A percentile compares a stretch with the other conserved stretches of the same genome.
Conservation (phyloP, 2,888 invertebrate species). For the Ashinkailepas kermadecensis region DNA sequence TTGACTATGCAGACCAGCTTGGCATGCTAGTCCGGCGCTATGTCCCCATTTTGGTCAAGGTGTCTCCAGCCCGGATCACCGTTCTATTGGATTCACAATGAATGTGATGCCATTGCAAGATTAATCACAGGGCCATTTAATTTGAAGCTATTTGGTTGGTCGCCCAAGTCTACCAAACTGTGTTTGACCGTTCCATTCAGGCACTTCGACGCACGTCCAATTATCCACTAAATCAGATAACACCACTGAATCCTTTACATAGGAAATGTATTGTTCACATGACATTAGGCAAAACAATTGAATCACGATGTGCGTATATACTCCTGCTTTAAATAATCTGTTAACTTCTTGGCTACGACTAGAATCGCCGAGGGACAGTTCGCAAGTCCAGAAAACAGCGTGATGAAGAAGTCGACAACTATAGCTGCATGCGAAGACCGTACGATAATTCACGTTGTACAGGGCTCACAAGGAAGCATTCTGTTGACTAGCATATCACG, state of each 20-base stretch:
- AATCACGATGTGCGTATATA: conserved; percentile 18
- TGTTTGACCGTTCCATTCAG: too few relatives aligned
- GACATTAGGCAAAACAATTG: not conserved
- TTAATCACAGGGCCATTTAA: too few relatives aligned
- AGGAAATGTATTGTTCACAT: not conserved
- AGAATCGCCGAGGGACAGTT: not conserved
- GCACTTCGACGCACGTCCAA: too few relatives aligned
- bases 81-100: too few relatives aligned
- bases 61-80: too few relatives aligned
- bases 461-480: not conserved
- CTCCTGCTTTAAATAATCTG: conserved; percentile 4
- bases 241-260: not conserved
- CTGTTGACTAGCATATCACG: conserved; percentile 14
- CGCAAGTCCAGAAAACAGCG: not conserved
- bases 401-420: not conserved
- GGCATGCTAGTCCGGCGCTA: too few relatives aligned
- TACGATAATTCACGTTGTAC: not conserved
- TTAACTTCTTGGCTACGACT: conserved; percentile 11
- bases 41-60: too few relatives aligned
- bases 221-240: too few relatives aligned
- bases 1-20: too few relatives aligned
- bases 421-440: conserved; percentile 5
- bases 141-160: too few relatives aligned
- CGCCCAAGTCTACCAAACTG: too few relatives aligned
- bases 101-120: too few relatives aligned